phyloP scores from a whole-genome alignment of 2,888 invertebrate genomes.

The Allacma fusca region DNA sequence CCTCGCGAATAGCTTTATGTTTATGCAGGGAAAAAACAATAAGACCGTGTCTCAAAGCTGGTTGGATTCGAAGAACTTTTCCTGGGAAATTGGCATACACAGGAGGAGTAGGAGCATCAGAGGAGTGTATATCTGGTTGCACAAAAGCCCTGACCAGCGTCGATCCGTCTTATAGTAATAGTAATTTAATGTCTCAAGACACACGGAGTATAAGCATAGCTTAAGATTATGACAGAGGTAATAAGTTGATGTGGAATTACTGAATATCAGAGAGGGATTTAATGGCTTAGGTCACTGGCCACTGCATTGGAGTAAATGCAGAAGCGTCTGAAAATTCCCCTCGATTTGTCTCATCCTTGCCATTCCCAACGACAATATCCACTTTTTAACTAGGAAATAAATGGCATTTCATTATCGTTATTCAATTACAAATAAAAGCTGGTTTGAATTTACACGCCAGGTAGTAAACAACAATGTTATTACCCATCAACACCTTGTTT shows the following conservation, averaged over 20 bases:
- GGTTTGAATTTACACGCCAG: neutral
- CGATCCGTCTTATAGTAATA: too few relatives aligned
- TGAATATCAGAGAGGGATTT: neutral
- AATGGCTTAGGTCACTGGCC: constrained; percentile 25
- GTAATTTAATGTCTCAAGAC: too few relatives aligned
- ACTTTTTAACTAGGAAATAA: constrained; percentile 17
- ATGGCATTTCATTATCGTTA: neutral
- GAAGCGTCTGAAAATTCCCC: too few relatives aligned
- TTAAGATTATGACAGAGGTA: neutral
- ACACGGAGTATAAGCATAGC: too few relatives aligned
- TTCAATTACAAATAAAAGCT: too few relatives aligned
- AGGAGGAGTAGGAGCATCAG: too few relatives aligned
- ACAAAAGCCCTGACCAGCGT: too few relatives aligned
- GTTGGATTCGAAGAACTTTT: neutral
- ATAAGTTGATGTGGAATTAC: neutral
- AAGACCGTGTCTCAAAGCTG: constrained; percentile 5
- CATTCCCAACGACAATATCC: neutral
- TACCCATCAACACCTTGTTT: neutral
- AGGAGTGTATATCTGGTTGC: too few relatives aligned
- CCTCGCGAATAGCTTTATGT: neutral
- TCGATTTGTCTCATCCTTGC: neutral
- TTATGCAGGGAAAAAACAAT: neutral
- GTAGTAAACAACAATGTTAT: neutral
- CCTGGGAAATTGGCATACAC: neutral
- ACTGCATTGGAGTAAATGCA: too few relatives aligned